Percentiles rank a stretch among this genome's conserved stretches.
phyloP scores from a whole-genome alignment of 2,113 vertebrate species.

The Mixornis gularis region DNA sequence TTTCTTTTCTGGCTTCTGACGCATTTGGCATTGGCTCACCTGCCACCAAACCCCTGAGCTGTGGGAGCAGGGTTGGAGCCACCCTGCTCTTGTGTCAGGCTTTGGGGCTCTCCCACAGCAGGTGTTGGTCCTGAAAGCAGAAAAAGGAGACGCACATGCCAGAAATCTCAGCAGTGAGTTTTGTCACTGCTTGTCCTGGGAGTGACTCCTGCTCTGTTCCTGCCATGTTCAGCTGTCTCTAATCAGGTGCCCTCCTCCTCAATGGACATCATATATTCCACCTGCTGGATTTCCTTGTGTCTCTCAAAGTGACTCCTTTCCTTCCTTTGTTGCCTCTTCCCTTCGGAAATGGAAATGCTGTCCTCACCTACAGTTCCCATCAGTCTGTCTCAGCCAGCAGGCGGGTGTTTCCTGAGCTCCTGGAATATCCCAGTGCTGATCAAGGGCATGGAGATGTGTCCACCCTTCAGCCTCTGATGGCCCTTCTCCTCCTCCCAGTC shows the following conservation, averaged over 20 bases:
- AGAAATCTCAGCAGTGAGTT: not conserved
- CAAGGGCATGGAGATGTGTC: not conserved
- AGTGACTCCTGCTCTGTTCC: not conserved
- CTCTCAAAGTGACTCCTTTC: not conserved
- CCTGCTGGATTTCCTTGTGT: not conserved
- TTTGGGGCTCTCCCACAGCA: not conserved
- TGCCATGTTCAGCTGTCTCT: not conserved
- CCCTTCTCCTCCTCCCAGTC: not conserved
- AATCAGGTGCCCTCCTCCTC: not conserved
- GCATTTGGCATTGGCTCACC: not conserved
- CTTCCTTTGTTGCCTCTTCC: not conserved
- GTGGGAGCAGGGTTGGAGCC: fast-evolving
- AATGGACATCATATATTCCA: not conserved
- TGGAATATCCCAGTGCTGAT: not conserved
- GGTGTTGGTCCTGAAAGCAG: not conserved
- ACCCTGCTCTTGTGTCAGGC: not conserved
- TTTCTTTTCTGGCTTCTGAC: not conserved
- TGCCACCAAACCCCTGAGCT: not conserved
- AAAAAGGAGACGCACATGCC: not conserved
- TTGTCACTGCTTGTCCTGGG: not conserved
- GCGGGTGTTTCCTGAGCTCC: not conserved
- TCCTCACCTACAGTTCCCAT: not conserved
- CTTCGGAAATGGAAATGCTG: not conserved
- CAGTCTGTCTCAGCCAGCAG: not conserved
- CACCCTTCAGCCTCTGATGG: not conserved